Conservation (phyloP, 2,888 invertebrate genomes). For the Nebria brevicollis region DNA sequence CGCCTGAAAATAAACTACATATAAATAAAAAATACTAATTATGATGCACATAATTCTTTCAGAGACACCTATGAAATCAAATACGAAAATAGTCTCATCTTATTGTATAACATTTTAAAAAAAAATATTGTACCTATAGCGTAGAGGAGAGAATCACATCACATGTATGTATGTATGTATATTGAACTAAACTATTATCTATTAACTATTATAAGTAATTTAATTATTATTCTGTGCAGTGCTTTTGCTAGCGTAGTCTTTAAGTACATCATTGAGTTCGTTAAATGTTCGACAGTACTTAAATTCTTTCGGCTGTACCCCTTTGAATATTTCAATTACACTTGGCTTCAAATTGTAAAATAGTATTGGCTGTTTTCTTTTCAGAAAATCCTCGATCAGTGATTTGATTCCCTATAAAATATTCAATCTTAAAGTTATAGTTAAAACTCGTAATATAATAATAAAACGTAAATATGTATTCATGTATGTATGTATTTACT, state of each 20-base stretch:
- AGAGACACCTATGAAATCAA: too few relatives aligned
- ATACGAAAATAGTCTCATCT: too few relatives aligned
- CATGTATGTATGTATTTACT: too few relatives aligned
- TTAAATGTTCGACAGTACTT: conserved; percentile 66
- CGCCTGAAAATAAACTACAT: too few relatives aligned
- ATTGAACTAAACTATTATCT: conserved; percentile 11
- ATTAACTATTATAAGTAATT: background rate
- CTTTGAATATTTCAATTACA: conserved; percentile 68
- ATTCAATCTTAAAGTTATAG: too few relatives aligned
- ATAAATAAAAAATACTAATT: too few relatives aligned
- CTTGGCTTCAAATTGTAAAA: conserved; percentile 71
- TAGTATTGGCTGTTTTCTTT: conserved; percentile 67
- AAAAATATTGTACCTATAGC: background rate
- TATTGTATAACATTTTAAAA: too few relatives aligned
- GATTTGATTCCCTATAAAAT: conserved; percentile 70
- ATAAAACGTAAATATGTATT: too few relatives aligned
- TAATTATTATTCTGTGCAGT: conserved; percentile 19
- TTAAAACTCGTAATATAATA: too few relatives aligned
- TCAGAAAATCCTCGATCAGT: conserved; percentile 69
- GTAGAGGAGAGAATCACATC: conserved; percentile 8
- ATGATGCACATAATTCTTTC: too few relatives aligned
- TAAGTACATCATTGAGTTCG: conserved; percentile 67
- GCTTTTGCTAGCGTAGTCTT: conserved; percentile 57
- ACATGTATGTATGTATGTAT: background rate
- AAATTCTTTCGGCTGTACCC: conserved; percentile 68